A percentile compares a stretch with the other conserved stretches of the same genome.
Evolutionary conservation across 2,888 invertebrate species (phyloP).

Genomic region (Polydrusus pterygomalis): DNA sequence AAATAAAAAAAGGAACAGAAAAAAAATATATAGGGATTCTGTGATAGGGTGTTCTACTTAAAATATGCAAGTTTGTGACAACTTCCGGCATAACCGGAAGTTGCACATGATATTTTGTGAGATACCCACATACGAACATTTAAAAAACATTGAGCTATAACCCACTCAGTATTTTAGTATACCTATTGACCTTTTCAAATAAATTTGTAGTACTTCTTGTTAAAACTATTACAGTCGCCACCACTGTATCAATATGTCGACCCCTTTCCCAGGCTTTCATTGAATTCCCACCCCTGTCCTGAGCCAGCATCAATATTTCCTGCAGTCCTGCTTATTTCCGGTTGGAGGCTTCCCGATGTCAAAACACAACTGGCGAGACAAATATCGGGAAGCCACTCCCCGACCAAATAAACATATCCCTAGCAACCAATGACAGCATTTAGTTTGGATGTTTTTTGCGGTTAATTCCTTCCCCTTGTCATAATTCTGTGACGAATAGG

Average conservation of each 20-base stretch:
- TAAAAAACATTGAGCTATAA: too few species aligned
- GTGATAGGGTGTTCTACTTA: too few species aligned
- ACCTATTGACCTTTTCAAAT: too few species aligned
- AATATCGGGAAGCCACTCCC: slow-evolving; percentile 42
- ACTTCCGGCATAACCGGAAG: too few species aligned
- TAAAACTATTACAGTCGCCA: neutral
- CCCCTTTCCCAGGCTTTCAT: neutral
- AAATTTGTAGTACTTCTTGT: too few species aligned
- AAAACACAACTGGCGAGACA: slow-evolving; percentile 41
- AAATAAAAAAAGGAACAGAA: too few species aligned
- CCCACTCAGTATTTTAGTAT: too few species aligned
- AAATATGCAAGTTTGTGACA: too few species aligned
- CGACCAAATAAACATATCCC: slow-evolving; percentile 45
- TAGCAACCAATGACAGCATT: slow-evolving; percentile 50
- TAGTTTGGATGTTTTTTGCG: slow-evolving; percentile 24
- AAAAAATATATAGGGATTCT: too few species aligned
- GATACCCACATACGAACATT: too few species aligned
- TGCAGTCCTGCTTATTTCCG: slow-evolving; percentile 38
- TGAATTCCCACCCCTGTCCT: neutral
- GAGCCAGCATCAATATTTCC: slow-evolving; percentile 23
- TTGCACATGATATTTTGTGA: too few species aligned
- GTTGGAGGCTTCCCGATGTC: slow-evolving; percentile 14
- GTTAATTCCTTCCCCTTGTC: slow-evolving; percentile 24
- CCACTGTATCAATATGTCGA: neutral
- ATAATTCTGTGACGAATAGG: slow-evolving; percentile 34